These are phyloP conservation scores for Thaleichthys pacificus DNA, from an alignment of 2,797 vertebrate species.

Conservation along the genomic window DNA sequence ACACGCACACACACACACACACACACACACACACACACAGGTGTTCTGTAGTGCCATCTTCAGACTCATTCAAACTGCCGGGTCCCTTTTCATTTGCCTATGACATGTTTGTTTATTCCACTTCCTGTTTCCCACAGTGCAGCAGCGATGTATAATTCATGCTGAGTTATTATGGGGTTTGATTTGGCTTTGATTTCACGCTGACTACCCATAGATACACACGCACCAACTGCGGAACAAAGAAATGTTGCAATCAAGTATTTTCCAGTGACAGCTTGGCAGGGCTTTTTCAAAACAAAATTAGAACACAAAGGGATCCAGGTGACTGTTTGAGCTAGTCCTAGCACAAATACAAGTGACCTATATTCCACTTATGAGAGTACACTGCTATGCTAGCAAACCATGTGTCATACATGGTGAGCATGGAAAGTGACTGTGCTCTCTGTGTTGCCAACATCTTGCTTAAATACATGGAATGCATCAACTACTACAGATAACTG, in stretches of 20 bases:
- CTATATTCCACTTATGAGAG: not conserved
- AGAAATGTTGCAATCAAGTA: too few species aligned
- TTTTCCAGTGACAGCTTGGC: not conserved
- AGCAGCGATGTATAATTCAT: conserved; percentile 35
- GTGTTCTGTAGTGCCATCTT: not conserved
- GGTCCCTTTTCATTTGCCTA: conserved; percentile 26
- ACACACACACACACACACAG: conserved; percentile 11
- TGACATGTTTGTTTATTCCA: conserved; percentile 18
- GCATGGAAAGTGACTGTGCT: too few species aligned
- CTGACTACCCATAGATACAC: conserved; percentile 17
- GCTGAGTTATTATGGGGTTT: conserved; percentile 21
- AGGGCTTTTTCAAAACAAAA: not conserved
- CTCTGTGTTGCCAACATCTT: too few species aligned
- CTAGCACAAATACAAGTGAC: not conserved
- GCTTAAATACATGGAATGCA: too few species aligned
- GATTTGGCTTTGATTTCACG: conserved; percentile 31
- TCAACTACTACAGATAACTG: too few species aligned
- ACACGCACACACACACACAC: not conserved
- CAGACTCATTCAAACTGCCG: conserved; percentile 7
- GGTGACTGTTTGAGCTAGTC: not conserved
- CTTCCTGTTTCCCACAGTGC: conserved; percentile 50
- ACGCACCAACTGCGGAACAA: not conserved
- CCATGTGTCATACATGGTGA: not conserved
- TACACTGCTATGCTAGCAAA: not conserved
- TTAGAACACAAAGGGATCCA: not conserved